These are phyloP conservation scores for Clarias platycephalus DNA, from an alignment of 2,797 vertebrate genomes.

Conservation along the genomic window DNA sequence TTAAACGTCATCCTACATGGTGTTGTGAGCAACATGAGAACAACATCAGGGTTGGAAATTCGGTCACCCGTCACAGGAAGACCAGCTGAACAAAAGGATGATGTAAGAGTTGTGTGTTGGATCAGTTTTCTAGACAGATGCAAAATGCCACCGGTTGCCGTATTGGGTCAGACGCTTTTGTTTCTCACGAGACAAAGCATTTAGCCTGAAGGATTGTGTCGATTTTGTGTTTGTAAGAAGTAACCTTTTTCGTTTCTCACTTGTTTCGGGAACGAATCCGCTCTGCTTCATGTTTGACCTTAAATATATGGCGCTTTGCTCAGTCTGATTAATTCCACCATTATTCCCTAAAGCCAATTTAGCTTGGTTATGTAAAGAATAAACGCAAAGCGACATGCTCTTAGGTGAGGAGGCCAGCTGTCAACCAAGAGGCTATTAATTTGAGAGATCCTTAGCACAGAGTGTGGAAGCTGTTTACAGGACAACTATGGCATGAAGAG, in stretches of 20 bases:
- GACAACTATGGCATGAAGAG: not conserved
- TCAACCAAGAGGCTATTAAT: not conserved
- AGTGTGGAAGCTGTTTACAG: not conserved
- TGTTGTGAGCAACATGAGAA: not conserved
- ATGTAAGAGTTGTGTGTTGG: not conserved
- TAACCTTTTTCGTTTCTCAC: not conserved
- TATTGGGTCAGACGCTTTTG: conserved; percentile 5
- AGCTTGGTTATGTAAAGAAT: not conserved
- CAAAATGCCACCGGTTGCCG: not conserved
- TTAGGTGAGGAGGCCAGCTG: not conserved
- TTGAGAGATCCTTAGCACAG: not conserved
- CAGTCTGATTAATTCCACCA: not conserved
- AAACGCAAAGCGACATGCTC: not conserved
- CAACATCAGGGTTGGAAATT: not conserved
- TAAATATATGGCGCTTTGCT: not conserved
- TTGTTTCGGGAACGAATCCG: not conserved
- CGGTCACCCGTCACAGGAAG: not conserved
- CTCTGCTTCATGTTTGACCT: not conserved
- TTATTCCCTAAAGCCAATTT: not conserved
- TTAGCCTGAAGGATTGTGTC: not conserved
- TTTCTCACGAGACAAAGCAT: conserved; percentile 15
- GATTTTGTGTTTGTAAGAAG: not conserved
- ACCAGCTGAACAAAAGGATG: conserved; percentile 16
- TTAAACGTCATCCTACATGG: not conserved
- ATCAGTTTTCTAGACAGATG: conserved; percentile 4